These are phyloP conservation scores for Dicyrtomina minuta DNA, from an alignment of 2,888 invertebrate species.

Conservation along the genomic window DNA sequence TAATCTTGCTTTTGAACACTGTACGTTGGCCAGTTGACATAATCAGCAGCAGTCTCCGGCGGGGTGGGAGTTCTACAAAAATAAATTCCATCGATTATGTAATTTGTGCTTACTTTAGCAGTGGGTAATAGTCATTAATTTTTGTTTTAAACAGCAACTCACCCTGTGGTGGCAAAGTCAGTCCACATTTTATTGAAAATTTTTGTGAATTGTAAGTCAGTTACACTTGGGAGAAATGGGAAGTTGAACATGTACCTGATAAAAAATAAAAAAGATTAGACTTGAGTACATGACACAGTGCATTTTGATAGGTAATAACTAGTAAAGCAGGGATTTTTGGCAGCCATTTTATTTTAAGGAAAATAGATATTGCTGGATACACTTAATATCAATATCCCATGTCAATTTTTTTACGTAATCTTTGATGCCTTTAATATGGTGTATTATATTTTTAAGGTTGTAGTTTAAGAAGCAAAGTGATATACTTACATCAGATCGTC, in stretches of 20 bases:
- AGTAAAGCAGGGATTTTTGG: background rate
- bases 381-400: no score
- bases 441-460: no score
- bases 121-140: no score
- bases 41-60: background rate
- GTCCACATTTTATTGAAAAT: constrained; percentile 22
- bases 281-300: no score
- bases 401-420: no score
- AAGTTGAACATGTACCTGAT: constrained; percentile 15
- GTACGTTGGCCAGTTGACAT: constrained; percentile 1
- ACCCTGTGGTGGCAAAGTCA: constrained; percentile 22
- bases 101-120: no score
- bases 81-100: background rate
- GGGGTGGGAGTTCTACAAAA: constrained; percentile 18
- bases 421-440: no score
- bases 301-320: background rate
- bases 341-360: no score
- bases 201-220: constrained; percentile 8
- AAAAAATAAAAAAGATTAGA: no score
- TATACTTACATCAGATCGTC: no score
- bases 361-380: no score
- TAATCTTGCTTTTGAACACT: constrained; percentile 3
- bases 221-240: constrained; percentile 9
- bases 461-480: no score
- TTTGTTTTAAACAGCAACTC: background rate